Conservation (phyloP, 2,888 invertebrate genomes). For the Agonopterix alstromeriana region DNA sequence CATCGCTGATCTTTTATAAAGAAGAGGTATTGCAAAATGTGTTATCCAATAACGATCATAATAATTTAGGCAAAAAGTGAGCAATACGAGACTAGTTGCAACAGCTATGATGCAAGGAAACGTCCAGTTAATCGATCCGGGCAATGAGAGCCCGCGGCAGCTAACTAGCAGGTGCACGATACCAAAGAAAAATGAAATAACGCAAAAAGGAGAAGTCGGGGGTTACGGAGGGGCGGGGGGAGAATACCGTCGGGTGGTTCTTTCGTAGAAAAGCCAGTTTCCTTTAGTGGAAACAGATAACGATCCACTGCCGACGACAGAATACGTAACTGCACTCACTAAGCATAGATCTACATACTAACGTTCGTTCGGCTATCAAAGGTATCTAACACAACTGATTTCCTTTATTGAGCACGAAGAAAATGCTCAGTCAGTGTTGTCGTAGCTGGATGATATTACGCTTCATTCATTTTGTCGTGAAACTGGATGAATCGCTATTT, state of each 20-base stretch:
- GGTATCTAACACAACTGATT: constrained; percentile 55
- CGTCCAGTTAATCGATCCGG: constrained; percentile 37
- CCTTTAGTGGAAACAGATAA: constrained; percentile 76
- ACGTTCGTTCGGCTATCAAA: constrained; percentile 47
- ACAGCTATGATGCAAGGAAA: constrained; percentile 25
- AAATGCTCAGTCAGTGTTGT: constrained; percentile 37
- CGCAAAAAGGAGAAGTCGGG: constrained; percentile 63
- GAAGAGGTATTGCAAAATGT: too few species aligned
- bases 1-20: too few species aligned
- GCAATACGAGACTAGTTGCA: too few species aligned
- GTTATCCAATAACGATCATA: too few species aligned
- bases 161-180: constrained; percentile 72
- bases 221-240: constrained; percentile 40
- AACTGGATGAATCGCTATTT: constrained; percentile 16
- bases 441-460: constrained; percentile 24
- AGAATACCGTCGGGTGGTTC: constrained; percentile 49
- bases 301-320: constrained; percentile 73
- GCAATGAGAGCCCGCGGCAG: constrained; percentile 56
- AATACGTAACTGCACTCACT: constrained; percentile 71
- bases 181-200: constrained; percentile 74
- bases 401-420: constrained; percentile 31
- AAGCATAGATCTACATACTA: constrained; percentile 61
- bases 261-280: constrained; percentile 72
- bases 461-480: constrained; percentile 21
- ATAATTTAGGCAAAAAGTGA: too few species aligned